Evolutionary conservation across 2,113 vertebrate species (phyloP), one percentile per base, ranked within the genome.

Genomic region (Pangasianodon hypophthalmus): DNA sequence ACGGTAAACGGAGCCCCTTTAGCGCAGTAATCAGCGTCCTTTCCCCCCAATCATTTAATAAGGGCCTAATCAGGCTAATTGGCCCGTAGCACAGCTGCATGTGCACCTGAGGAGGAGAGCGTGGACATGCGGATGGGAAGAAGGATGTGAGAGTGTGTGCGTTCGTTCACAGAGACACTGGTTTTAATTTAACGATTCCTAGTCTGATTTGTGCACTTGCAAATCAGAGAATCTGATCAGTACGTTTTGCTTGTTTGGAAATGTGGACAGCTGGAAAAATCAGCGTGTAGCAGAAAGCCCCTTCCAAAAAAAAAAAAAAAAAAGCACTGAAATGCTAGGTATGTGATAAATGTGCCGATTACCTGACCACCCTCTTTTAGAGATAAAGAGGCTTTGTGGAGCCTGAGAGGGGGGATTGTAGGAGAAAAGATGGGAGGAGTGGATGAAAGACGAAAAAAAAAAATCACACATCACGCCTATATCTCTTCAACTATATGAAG

Each of bases 61-160:
- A 94, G 94, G 93, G 95, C 94, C 93, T 95, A 95, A 95, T 96
- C 95, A 95, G 92, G 92, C 90, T 91, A 92, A 94, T 94, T 94
- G 91, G 69, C 91, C 92, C 87, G 84, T 85, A 85, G 88, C 73
- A 64, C 85, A 91, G 88, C 58, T 32, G 67, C 41, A 37, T 58
- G 1, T 32, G 58, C 58, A 85, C 92, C 82, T 73, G n/a, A 77
- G 37, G 21, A 75, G 73, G 86, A 64, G 58, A 16, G 14, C 41
- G 85, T 60, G 50, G 71, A 91, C 79, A 56, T 84, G 6, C 11
- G 79, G 81, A 52, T 13, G 24, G 48, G 11, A 24, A 62, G 52
- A 48, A 58, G 6, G 91, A 16, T 3, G 69, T 7, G 18, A 11
- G 52, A 11, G 11, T 11, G 69, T 6, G 19, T 7, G 26, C 2